Conservation (phyloP, 2,797 vertebrate genomes). For the Galago senegalensis region DNA sequence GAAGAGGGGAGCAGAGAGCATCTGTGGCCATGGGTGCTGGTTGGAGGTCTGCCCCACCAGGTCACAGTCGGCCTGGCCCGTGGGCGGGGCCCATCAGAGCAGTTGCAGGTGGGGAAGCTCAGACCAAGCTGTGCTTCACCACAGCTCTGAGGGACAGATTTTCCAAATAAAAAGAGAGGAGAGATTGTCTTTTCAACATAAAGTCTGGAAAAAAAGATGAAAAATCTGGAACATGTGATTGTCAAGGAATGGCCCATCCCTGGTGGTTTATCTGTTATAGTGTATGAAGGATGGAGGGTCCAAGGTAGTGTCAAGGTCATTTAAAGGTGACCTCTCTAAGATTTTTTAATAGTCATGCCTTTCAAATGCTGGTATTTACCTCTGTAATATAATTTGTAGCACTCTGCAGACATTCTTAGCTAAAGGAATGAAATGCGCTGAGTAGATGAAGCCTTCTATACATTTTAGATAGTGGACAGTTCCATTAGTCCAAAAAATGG, state of each 20-base stretch:
- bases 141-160: not conserved
- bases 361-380: not conserved
- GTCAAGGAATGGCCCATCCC: too few relatives aligned
- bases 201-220: not conserved
- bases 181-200: not conserved
- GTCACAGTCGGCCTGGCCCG: not conserved
- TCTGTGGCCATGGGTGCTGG: not conserved
- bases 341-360: not conserved
- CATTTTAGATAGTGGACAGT: conserved; percentile 71
- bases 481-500: conserved; percentile 78
- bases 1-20: not conserved
- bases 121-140: not conserved
- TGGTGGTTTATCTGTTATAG: not conserved
- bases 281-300: not conserved
- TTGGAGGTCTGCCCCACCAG: rapidly evolving
- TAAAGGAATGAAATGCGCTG: conserved; percentile 37
- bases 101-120: not conserved
- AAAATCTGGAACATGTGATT: not conserved
- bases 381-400: conserved; percentile 22
- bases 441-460: conserved; percentile 59
- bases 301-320: conserved; percentile 10
- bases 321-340: conserved; percentile 23
- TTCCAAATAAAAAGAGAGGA: conserved; percentile 28
- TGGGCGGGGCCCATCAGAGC: not conserved
- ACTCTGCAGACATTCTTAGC: conserved; percentile 62